Evolutionary conservation across 2,888 invertebrate genomes (phyloP).

Genomic region (Helobdella robusta): DNA sequence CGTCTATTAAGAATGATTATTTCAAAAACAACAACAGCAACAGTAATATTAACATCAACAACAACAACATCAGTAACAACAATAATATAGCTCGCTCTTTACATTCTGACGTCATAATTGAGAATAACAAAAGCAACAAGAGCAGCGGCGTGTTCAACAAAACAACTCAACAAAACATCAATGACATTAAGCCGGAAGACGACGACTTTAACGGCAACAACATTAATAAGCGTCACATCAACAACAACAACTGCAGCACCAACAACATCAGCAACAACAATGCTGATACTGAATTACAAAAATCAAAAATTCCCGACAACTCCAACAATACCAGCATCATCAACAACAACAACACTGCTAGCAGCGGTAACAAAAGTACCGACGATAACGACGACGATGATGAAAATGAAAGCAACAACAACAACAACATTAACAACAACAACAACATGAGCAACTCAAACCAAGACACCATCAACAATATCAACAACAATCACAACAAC

Average conservation of each 20-base stretch:
- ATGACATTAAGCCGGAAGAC: slow-evolving; percentile 13
- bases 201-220: no score
- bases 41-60: not conserved
- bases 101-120: no score
- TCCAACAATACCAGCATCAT: not conserved
- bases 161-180: not conserved
- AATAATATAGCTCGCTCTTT: no score
- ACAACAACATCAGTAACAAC: not conserved
- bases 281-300: not conserved
- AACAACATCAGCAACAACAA: not conserved
- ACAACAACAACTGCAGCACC: no score
- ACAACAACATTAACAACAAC: not conserved
- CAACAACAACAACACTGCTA: not conserved
- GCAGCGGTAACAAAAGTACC: not conserved
- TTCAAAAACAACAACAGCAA: not conserved
- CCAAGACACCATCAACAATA: not conserved
- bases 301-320: not conserved
- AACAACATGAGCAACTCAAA: not conserved
- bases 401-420: no score
- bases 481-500: slow-evolving; percentile 6
- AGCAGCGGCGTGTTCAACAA: not conserved
- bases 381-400: not conserved
- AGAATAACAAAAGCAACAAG: no score
- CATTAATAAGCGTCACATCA: no score
- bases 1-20: slow-evolving; percentile 8